Conservation (phyloP, 2,888 invertebrate genomes). For the Synergus gifuensis region DNA sequence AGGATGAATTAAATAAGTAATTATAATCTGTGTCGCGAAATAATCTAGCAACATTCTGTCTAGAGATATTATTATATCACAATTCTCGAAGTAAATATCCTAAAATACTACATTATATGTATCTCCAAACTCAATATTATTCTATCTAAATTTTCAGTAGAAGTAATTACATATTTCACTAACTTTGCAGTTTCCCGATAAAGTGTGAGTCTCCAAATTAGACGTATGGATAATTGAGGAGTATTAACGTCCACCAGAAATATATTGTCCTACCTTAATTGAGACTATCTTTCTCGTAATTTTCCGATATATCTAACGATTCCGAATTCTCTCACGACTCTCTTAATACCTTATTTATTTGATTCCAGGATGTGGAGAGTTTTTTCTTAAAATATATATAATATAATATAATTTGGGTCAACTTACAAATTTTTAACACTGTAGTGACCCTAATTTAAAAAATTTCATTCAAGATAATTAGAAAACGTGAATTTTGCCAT, state of each 20-base stretch:
- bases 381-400: too few relatives aligned
- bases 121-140: neutral
- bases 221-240: neutral
- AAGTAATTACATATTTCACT: neutral
- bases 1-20: conserved; percentile 13
- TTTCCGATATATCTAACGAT: neutral
- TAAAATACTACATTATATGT: neutral
- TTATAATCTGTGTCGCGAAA: neutral
- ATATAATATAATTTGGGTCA: too few relatives aligned
- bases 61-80: neutral
- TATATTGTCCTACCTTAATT: neutral
- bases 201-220: neutral
- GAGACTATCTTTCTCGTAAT: neutral
- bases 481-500: neutral
- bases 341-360: neutral
- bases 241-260: neutral
- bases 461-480: neutral
- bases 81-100: neutral
- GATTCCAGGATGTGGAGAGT: neutral
- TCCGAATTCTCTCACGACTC: conserved; percentile 1
- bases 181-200: neutral
- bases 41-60: neutral
- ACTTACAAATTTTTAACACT: too few relatives aligned
- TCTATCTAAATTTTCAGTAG: neutral
- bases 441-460: neutral